These are phyloP conservation scores for Andrena praecox DNA, from an alignment of 2,888 invertebrate species.

Conservation along the genomic window DNA sequence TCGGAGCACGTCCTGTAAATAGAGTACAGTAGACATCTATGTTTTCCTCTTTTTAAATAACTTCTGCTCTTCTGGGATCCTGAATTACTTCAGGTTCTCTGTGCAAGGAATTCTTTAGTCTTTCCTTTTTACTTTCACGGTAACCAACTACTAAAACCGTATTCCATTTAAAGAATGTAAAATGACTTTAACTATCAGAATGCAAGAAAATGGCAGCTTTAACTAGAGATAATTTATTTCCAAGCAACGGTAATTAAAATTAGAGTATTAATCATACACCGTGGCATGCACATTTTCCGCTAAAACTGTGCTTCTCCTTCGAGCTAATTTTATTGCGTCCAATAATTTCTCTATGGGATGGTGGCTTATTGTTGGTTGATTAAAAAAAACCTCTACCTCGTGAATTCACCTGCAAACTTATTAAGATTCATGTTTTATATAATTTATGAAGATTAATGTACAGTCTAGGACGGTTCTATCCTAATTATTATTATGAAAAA, in stretches of 20 bases:
- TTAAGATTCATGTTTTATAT: background rate
- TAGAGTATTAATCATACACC: conserved; percentile 16
- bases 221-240: background rate
- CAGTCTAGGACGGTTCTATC: background rate
- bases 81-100: too few species aligned
- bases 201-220: background rate
- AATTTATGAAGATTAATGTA: background rate
- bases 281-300: background rate
- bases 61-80: too few species aligned
- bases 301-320: conserved; percentile 28
- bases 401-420: background rate
- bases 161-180: background rate
- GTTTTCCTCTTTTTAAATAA: too few species aligned
- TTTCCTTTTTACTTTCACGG: too few species aligned
- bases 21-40: too few species aligned
- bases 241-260: conserved; percentile 22
- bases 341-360: conserved; percentile 9
- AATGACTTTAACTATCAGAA: background rate
- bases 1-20: too few species aligned
- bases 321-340: conserved; percentile 36
- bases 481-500: background rate
- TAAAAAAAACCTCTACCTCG: background rate
- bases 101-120: too few species aligned
- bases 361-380: background rate
- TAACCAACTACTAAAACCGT: too few species aligned